Evolutionary conservation across 2,113 vertebrate species (phyloP).

Genomic region (Halichoeres trimaculatus): DNA sequence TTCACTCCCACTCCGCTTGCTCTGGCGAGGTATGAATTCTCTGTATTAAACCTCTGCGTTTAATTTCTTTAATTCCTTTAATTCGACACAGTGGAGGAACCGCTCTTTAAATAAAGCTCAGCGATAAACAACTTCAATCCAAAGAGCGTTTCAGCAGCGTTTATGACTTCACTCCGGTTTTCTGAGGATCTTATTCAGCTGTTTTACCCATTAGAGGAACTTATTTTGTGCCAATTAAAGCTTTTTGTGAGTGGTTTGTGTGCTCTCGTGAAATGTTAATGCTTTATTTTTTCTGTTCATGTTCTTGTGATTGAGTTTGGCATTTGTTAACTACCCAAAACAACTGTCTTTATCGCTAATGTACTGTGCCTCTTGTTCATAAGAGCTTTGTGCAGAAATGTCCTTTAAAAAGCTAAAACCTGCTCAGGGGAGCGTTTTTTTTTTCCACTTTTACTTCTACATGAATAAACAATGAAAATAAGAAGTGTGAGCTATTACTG

Average conservation of each 20-base stretch:
- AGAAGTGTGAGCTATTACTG: neutral
- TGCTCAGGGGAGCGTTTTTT: neutral
- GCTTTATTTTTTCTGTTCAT: neutral
- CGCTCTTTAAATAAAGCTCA: neutral
- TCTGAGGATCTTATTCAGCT: slow-evolving; percentile 21
- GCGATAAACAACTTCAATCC: slow-evolving; percentile 1
- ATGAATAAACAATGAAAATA: slow-evolving; percentile 5
- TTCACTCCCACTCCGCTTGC: neutral
- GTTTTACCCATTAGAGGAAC: neutral
- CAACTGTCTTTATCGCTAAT: neutral
- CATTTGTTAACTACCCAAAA: slow-evolving; percentile 15
- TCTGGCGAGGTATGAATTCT: neutral
- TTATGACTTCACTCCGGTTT: neutral
- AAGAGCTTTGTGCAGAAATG: neutral
- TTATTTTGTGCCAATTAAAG: slow-evolving; percentile 4
- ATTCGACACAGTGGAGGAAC: slow-evolving; percentile 1
- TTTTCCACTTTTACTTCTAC: neutral
- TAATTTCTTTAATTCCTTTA: neutral
- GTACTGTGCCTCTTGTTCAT: neutral
- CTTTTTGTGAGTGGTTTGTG: slow-evolving; percentile 8
- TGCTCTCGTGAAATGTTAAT: neutral
- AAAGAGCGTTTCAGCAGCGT: neutral
- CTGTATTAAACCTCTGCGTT: neutral
- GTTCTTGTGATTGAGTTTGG: slow-evolving; percentile 10
- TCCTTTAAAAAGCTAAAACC: slow-evolving; percentile 18